Evolutionary conservation across 2,888 invertebrate species (phyloP).

Genomic region (Drosophila koepferae): DNA sequence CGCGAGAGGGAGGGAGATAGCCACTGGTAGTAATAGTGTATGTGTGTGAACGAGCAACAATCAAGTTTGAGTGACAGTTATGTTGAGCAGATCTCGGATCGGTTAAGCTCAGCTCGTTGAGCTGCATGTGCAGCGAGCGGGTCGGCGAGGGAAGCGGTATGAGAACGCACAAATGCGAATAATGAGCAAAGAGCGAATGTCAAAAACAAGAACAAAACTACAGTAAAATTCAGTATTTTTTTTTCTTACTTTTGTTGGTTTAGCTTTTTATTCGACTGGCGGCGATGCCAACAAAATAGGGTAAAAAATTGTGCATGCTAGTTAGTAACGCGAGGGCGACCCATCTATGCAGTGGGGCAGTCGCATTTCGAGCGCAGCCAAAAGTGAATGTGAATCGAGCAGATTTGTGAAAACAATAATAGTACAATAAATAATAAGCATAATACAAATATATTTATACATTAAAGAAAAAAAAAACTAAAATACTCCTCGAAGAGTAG

Average conservation of each 20-base stretch:
- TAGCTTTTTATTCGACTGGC: conserved; percentile 44
- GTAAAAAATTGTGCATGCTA: conserved; percentile 73
- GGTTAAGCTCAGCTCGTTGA: conserved; percentile 32
- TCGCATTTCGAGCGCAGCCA: conserved; percentile 4
- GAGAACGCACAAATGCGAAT: conserved; percentile 76
- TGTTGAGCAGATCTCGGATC: conserved; percentile 38
- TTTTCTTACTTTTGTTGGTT: conserved; percentile 23
- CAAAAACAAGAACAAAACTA: conserved; percentile 45
- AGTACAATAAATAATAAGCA: conserved; percentile 21
- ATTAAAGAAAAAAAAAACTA: neutral
- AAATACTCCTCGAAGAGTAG: conserved; percentile 1
- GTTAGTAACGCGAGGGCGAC: conserved; percentile 73
- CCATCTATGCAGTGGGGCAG: conserved; percentile 53
- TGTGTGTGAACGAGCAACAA: conserved; percentile 21
- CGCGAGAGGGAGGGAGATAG: conserved; percentile 3
- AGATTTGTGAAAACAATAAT: conserved; percentile 5
- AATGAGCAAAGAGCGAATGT: conserved; percentile 71
- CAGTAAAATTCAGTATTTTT: conserved; percentile 9
- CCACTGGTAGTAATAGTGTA: neutral
- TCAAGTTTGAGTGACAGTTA: conserved; percentile 32
- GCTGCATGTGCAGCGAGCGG: conserved; percentile 48
- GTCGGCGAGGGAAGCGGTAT: neutral
- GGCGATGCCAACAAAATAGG: conserved; percentile 76
- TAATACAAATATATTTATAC: conserved; percentile 28
- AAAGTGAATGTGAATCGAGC: conserved; percentile 15